Conservation (phyloP, 2,888 invertebrate species). For the Congeria kusceri region DNA sequence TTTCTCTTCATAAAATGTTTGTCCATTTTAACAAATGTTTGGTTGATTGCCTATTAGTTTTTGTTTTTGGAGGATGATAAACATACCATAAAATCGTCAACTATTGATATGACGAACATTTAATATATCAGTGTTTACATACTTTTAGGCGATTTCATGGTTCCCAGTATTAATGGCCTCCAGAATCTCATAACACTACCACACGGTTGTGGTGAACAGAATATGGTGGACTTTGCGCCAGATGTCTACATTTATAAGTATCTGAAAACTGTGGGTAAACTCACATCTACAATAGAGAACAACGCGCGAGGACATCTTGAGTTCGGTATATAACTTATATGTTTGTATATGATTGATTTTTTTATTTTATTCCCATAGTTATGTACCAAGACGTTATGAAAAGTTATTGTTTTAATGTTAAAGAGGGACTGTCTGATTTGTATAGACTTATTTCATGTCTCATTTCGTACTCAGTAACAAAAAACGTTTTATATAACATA, state of each 20-base stretch:
- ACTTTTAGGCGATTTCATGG: constrained; percentile 40
- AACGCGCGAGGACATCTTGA: constrained; percentile 20
- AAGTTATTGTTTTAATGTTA: too few species aligned
- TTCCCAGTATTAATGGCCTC: constrained; percentile 39
- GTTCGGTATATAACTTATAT: background rate
- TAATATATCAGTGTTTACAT: background rate
- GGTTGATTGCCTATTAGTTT: too few species aligned
- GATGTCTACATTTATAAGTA: constrained; percentile 48
- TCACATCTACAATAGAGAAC: constrained; percentile 21
- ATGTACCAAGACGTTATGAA: background rate
- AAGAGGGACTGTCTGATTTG: too few species aligned
- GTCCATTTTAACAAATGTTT: too few species aligned
- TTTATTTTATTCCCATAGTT: too few species aligned
- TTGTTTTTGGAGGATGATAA: too few species aligned
- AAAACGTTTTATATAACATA: too few species aligned
- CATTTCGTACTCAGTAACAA: too few species aligned
- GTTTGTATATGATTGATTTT: background rate
- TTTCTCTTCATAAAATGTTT: too few species aligned
- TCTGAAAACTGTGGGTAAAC: constrained; percentile 32
- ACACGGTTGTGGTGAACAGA: constrained; percentile 52
- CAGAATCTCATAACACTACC: constrained; percentile 33
- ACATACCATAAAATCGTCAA: too few species aligned
- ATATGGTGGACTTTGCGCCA: constrained; percentile 47
- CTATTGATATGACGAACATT: too few species aligned
- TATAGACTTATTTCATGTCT: too few species aligned